Base-by-base conservation (phyloP, 2,888 invertebrate species). In the Epinotia nisella region DNA sequence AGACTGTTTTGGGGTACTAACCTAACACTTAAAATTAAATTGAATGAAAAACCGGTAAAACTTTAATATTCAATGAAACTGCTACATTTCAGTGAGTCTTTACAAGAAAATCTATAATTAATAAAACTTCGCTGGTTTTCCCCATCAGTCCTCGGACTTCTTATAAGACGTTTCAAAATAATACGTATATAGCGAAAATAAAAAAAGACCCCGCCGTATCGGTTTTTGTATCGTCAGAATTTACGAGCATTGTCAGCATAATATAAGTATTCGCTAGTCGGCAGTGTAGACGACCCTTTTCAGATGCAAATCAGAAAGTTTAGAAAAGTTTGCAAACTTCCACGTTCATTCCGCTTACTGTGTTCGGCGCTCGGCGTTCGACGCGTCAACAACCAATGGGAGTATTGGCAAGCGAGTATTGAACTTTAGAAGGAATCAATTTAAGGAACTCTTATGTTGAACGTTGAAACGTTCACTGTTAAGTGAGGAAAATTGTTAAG, bases 241-340 rank as follows among this genome's bases (percentile, higher is more conserved):
- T 69, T 69, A 73, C 69, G 73, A 69, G 64, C 58, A 29, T 24
- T 69, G 41, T 64, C 29, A 51, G 68, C 51, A 64, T 69, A 73
- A 64, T 69, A 62, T 64, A 68, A 73, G 73, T 69, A 56, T 68
- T 59, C 39, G 58, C 62, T 62, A 64, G 19, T 49, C 51, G 11
- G 55, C 53, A 53, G 69, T 73, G 59, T 69, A 73, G 68, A 69
- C 68, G 69, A 73, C 69, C 69, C 69, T 69, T 69, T 73, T 69
- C 68, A 59, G 64, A 73, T 69, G 73, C 69, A 69, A 73, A 73
- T 69, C 68, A 29, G 19, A 17, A 73, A 73, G 68, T 73, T 73
- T 53, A 24, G 64, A 41, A 17, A 69, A 73, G 51, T 69, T 62
- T 51, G 17, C 61, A 41, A 62, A 41, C 73, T 64, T 62, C 29